Evolutionary conservation across 2,113 vertebrate species (phyloP).

Genomic region (Helogale parvula): DNA sequence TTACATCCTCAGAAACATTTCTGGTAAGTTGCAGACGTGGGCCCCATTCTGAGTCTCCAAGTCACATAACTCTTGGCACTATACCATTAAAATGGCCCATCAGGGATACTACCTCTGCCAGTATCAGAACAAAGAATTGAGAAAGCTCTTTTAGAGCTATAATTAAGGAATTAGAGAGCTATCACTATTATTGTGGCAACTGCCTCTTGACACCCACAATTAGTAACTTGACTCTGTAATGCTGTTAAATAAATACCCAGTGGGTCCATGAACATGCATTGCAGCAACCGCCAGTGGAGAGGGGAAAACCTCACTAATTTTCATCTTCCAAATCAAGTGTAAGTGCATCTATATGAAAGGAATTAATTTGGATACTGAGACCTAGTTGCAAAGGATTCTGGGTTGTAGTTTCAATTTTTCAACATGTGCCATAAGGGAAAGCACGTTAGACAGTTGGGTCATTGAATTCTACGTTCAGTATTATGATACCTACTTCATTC

Average conservation of each 20-base stretch:
- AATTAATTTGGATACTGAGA: background rate
- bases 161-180: background rate
- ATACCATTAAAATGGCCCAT: background rate
- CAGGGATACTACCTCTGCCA: background rate
- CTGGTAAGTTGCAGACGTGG: background rate
- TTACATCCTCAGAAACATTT: background rate
- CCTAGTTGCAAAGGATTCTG: background rate
- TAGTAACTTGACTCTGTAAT: background rate
- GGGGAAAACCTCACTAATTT: background rate
- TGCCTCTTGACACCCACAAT: background rate
- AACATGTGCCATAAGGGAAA: background rate
- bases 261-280: background rate
- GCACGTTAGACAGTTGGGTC: background rate
- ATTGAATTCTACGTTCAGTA: background rate
- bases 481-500: background rate
- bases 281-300: background rate
- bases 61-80: background rate
- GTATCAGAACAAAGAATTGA: background rate
- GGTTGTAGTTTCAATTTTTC: background rate
- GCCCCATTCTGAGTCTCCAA: background rate
- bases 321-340: background rate
- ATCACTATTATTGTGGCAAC: background rate
- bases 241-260: background rate
- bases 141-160: background rate
- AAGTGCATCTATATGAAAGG: background rate